phyloP scores from a whole-genome alignment of 2,113 vertebrate species.

The Podiceps cristatus region DNA sequence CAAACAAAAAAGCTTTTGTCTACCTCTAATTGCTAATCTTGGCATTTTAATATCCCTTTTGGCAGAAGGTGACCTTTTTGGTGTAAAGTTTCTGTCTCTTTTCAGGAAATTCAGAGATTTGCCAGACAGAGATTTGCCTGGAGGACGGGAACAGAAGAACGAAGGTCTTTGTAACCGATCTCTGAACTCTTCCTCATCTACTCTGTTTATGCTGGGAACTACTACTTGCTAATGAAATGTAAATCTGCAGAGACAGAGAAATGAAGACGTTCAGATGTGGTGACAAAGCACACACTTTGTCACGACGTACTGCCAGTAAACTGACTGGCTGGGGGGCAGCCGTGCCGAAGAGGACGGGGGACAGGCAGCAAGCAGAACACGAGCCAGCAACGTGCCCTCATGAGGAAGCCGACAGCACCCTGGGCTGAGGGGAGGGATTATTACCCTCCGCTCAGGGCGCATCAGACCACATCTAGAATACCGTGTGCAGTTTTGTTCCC shows the following conservation, averaged over 20 bases:
- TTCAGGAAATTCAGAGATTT: background rate
- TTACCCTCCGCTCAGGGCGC: rapidly evolving
- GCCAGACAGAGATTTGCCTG: background rate
- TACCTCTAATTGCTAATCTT: background rate
- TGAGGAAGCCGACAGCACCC: background rate
- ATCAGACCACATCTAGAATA: background rate
- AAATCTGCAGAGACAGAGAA: background rate
- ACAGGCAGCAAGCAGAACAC: background rate
- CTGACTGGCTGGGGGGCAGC: background rate
- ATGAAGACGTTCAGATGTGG: background rate
- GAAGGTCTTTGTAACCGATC: background rate
- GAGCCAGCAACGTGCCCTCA: background rate
- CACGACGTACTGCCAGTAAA: background rate
- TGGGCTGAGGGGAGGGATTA: background rate
- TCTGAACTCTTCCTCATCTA: background rate
- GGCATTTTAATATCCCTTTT: background rate
- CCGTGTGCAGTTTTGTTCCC: background rate
- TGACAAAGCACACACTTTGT: background rate
- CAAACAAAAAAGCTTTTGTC: background rate
- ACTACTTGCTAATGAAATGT: background rate
- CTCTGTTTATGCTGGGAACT: background rate
- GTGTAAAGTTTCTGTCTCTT: background rate
- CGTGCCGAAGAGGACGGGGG: background rate
- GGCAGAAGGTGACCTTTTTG: background rate
- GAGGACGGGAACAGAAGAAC: background rate